A percentile compares a stretch with the other conserved stretches of the same genome.
Conservation (phyloP, 1,140 invertebrate genomes). For the Apis cerana region DNA sequence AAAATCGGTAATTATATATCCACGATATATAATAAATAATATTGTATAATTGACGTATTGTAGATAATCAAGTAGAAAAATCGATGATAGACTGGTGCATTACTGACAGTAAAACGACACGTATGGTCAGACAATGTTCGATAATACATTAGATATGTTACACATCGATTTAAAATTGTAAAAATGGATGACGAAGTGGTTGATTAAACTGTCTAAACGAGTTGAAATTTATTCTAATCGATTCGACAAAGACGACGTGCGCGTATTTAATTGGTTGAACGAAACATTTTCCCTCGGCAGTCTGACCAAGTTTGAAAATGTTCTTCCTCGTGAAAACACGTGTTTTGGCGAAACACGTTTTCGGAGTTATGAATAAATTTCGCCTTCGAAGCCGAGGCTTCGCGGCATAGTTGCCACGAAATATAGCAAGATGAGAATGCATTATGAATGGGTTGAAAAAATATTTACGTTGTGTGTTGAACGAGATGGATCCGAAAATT, state of each 20-base stretch:
- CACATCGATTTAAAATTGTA: too few species aligned
- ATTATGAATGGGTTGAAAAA: neutral
- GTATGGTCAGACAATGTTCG: too few species aligned
- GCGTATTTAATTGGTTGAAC: neutral
- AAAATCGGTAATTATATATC: too few species aligned
- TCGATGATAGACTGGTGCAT: too few species aligned
- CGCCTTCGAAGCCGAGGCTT: neutral
- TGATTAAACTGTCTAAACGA: too few species aligned
- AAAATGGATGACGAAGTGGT: too few species aligned
- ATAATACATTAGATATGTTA: too few species aligned
- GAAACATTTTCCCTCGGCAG: neutral
- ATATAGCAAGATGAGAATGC: neutral
- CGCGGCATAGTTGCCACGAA: neutral
- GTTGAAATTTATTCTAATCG: too few species aligned
- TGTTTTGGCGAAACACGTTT: conserved; percentile 9
- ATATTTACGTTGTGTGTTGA: neutral
- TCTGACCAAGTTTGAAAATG: neutral
- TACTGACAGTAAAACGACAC: too few species aligned
- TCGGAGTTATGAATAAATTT: conserved; percentile 39
- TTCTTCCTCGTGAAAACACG: neutral
- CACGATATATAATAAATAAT: too few species aligned
- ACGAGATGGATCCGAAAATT: neutral
- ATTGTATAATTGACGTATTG: too few species aligned
- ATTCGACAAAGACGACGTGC: neutral
- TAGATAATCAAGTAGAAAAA: too few species aligned